A percentile compares a stretch with the other conserved stretches of the same genome.
Conservation (phyloP, 2,797 vertebrate species). For the Tangara arthus region DNA sequence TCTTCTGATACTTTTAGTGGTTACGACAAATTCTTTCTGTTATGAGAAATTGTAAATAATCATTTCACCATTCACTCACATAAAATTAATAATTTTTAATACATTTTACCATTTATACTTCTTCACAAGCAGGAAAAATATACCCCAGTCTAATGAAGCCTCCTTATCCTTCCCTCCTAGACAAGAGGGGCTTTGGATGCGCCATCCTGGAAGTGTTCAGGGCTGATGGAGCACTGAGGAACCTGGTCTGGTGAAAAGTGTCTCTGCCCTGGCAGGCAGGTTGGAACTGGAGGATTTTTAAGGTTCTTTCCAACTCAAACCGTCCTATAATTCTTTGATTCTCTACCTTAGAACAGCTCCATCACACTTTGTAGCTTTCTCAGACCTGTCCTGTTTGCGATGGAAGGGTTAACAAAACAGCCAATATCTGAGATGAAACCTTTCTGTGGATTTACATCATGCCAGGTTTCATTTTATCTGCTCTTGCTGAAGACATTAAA, state of each 20-base stretch:
- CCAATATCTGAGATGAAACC: not conserved
- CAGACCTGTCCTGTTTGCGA: not conserved
- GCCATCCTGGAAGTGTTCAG: not conserved
- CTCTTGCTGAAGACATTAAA: not conserved
- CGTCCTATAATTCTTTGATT: not conserved
- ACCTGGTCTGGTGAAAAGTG: not conserved
- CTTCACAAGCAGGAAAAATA: not conserved
- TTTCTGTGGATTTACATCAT: not conserved
- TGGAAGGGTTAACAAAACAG: not conserved
- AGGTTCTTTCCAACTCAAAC: not conserved
- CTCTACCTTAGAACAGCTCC: not conserved
- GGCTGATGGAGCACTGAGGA: not conserved
- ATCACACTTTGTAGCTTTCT: not conserved
- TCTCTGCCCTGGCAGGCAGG: rapidly evolving
- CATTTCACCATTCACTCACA: not conserved
- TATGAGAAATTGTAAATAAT: not conserved
- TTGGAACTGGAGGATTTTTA: not conserved
- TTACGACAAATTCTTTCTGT: not conserved
- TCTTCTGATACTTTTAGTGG: not conserved
- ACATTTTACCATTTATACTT: not conserved
- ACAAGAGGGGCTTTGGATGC: not conserved
- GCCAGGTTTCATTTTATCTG: not conserved
- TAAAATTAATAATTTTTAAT: not conserved
- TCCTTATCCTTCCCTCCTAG: not conserved
- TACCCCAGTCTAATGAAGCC: not conserved